These are phyloP conservation scores for Drosophila arawakana DNA, from an alignment of 1,140 invertebrate species.

Conservation along the genomic window DNA sequence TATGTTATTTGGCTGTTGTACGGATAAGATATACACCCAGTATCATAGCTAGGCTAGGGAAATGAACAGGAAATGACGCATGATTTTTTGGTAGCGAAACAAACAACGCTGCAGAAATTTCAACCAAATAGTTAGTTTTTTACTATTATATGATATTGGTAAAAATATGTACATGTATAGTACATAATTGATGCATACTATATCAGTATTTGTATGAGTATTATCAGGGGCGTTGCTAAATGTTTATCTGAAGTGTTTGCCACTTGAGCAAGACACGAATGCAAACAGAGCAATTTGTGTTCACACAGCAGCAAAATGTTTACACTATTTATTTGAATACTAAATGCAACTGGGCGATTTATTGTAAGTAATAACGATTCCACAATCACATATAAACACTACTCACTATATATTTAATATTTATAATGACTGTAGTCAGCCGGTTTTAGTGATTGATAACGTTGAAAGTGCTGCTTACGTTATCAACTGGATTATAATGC, in stretches of 20 bases:
- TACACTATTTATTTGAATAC: constrained; percentile 49
- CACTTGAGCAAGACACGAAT: constrained; percentile 44
- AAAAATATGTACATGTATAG: neutral
- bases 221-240: constrained; percentile 15
- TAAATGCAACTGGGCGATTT: constrained; percentile 34
- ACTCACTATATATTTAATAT: neutral
- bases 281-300: constrained; percentile 53
- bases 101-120: neutral
- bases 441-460: constrained; percentile 9
- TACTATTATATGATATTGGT: constrained; percentile 1
- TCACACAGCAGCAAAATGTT: constrained; percentile 32
- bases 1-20: constrained; percentile 16
- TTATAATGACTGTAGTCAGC: neutral
- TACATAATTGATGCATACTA: neutral
- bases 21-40: constrained; percentile 33
- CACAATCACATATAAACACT: constrained; percentile 4
- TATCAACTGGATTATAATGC: constrained; percentile 18
- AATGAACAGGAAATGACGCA: constrained; percentile 54
- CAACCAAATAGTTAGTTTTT: neutral
- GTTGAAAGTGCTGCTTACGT: neutral
- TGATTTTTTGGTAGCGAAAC: neutral
- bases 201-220: neutral
- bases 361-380: constrained; percentile 16
- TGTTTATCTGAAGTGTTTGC: constrained; percentile 36
- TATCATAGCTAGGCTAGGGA: neutral